Conservation (phyloP, 1,140 invertebrate species). For the Drosophila athabasca region DNA sequence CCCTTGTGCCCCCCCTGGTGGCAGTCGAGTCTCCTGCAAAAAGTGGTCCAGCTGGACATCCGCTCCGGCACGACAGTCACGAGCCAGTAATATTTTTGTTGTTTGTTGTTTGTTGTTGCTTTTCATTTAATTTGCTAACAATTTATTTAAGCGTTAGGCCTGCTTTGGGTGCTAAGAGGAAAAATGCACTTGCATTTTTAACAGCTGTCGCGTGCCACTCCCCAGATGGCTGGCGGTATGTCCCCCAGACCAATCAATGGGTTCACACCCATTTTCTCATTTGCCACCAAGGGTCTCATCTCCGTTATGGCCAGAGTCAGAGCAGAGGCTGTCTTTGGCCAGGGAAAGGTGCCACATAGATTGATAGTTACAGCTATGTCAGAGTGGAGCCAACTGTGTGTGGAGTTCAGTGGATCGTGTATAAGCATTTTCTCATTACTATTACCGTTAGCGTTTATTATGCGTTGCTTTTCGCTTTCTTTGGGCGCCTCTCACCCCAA, state of each 20-base stretch:
- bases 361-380: not conserved
- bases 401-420: conserved; percentile 31
- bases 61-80: conserved; percentile 41
- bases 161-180: conserved; percentile 14
- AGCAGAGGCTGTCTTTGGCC: no score
- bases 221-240: no score
- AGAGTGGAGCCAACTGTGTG: no score
- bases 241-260: no score
- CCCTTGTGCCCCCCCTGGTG: no score
- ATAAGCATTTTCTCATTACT: conserved; percentile 53
- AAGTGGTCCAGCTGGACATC: conserved; percentile 6
- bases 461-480: conserved; percentile 58
- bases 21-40: no score
- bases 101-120: conserved; percentile 23
- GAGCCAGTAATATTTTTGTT: conserved; percentile 48
- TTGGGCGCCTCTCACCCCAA: conserved; percentile 30
- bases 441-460: conserved; percentile 46
- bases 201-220: conserved; percentile 40
- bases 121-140: conserved; percentile 65
- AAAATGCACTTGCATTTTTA: conserved; percentile 41
- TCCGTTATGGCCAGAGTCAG: no score
- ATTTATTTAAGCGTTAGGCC: conserved; percentile 61
- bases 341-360: no score
- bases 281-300: no score
- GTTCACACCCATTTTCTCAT: no score